phyloP scores from a whole-genome alignment of 2,797 vertebrate genomes.

The Accipiter fasciatus region DNA sequence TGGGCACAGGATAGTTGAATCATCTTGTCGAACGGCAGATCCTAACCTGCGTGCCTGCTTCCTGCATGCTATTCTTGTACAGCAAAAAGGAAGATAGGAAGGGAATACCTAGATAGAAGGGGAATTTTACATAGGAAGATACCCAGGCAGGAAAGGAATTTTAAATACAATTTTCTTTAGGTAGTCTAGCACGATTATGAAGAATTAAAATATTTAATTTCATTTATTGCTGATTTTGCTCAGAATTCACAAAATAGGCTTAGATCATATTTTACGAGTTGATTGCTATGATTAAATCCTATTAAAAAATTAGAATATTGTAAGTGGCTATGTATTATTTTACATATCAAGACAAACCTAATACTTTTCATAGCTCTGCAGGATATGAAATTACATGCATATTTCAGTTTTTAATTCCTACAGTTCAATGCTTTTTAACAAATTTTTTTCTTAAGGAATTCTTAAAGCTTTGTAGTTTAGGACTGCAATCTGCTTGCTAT shows the following conservation, averaged over 20 bases:
- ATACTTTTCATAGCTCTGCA: not conserved
- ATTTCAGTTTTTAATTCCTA: constrained; percentile 41
- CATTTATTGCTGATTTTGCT: constrained; percentile 41
- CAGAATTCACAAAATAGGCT: not conserved
- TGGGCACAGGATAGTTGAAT: not conserved
- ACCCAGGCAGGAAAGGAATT: not conserved
- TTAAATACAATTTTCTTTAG: constrained; percentile 14
- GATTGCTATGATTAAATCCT: constrained; percentile 17
- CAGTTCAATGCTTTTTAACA: constrained; percentile 40
- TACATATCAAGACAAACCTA: not conserved
- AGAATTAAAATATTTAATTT: constrained; percentile 35
- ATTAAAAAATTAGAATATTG: not conserved
- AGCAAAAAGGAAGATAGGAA: not conserved
- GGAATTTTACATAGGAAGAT: not conserved
- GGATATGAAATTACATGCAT: constrained; percentile 14
- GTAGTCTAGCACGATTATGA: not conserved
- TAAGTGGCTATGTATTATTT: not conserved
- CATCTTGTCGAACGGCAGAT: not conserved
- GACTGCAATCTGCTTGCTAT: constrained; percentile 41
- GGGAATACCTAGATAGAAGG: not conserved
- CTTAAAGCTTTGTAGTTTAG: constrained; percentile 49
- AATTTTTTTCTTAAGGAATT: constrained; percentile 61
- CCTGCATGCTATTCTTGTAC: not conserved
- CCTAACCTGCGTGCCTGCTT: not conserved
- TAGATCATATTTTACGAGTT: not conserved